These are phyloP conservation scores for Actinia tenebrosa DNA, from an alignment of 64 coral and sea anemone genomes.

Conservation along the genomic window DNA sequence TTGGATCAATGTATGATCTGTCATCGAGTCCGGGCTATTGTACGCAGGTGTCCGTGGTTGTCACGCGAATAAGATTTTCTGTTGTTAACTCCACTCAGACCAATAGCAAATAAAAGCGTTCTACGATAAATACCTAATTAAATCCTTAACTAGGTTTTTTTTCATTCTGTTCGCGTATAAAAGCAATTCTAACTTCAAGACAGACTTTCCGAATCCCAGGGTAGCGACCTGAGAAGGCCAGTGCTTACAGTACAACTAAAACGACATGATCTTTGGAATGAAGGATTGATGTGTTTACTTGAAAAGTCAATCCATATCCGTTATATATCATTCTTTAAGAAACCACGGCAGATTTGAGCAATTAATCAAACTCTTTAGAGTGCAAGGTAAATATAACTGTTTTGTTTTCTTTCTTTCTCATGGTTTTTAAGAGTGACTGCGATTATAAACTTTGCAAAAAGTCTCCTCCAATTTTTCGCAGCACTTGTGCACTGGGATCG, in stretches of 20 bases:
- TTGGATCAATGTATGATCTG: not conserved
- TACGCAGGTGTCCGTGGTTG: conserved; percentile 1
- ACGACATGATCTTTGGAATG: not conserved
- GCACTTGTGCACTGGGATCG: too few species aligned
- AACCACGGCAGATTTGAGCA: not conserved
- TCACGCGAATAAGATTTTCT: not conserved
- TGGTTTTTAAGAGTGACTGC: not conserved
- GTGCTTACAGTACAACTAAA: not conserved
- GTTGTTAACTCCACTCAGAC: not conserved
- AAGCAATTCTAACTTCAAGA: not conserved
- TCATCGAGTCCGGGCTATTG: not conserved
- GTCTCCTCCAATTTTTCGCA: not conserved
- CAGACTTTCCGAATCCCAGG: not conserved
- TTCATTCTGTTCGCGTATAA: not conserved
- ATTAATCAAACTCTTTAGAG: conserved; percentile 3
- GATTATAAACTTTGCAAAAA: not conserved
- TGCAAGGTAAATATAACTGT: conserved; percentile 4
- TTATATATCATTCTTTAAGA: not conserved
- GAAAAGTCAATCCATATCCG: not conserved
- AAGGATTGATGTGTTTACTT: not conserved
- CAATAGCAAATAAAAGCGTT: not conserved
- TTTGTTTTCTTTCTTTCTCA: not conserved
- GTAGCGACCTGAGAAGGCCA: not conserved
- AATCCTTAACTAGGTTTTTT: not conserved
- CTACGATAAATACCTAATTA: not conserved